Conservation (phyloP, 2,888 invertebrate genomes). For the Teinopalpus imperialis region DNA sequence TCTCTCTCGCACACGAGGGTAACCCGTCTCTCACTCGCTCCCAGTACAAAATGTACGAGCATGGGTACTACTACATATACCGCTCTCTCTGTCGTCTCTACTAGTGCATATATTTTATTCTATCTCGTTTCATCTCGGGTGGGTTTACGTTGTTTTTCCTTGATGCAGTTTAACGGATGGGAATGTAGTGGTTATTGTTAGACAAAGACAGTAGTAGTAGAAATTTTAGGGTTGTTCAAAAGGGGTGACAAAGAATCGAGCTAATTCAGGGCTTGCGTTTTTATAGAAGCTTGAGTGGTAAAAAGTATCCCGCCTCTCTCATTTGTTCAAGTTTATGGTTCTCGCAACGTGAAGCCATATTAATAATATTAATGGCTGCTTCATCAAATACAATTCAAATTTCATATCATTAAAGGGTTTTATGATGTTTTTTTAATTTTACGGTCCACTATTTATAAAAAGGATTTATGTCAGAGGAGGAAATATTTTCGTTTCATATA, state of each 20-base stretch:
- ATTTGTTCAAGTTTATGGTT: constrained; percentile 78
- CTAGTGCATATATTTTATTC: constrained; percentile 81
- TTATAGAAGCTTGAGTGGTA: constrained; percentile 77
- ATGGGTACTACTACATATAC: constrained; percentile 76
- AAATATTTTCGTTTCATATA: constrained; percentile 2
- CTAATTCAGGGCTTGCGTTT: constrained; percentile 81
- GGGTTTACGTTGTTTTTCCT: constrained; percentile 80
- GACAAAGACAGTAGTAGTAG: constrained; percentile 80
- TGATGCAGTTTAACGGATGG: constrained; percentile 81
- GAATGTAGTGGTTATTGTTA: constrained; percentile 82
- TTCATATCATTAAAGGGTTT: constrained; percentile 52
- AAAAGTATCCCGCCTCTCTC: constrained; percentile 81
- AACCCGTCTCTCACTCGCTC: constrained; percentile 67
- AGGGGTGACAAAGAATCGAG: constrained; percentile 82
- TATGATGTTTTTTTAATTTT: constrained; percentile 59
- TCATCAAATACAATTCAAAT: constrained; percentile 62
- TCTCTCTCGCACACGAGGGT: constrained; percentile 69
- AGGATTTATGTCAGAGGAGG: constrained; percentile 8
- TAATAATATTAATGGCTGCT: constrained; percentile 77
- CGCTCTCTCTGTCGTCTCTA: constrained; percentile 74
- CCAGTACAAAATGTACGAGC: constrained; percentile 61
- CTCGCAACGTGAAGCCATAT: constrained; percentile 69
- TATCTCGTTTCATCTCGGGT: constrained; percentile 81
- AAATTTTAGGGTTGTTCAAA: constrained; percentile 78
- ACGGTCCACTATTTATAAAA: constrained; percentile 33